phyloP scores from a whole-genome alignment of 2,113 vertebrate species.

The Colius striatus region DNA sequence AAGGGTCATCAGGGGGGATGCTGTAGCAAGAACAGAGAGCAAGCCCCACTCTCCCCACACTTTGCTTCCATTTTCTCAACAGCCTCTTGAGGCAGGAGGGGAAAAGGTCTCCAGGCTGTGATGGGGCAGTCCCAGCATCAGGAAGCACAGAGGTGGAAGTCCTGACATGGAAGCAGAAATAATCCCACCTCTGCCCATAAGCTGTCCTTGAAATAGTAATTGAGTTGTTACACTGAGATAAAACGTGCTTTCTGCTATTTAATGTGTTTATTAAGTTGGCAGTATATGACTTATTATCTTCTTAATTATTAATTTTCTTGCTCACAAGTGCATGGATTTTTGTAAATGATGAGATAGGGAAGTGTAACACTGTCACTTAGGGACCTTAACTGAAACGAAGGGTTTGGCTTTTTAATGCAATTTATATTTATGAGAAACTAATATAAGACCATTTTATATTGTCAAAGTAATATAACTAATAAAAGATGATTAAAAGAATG shows the following conservation, averaged over 20 bases:
- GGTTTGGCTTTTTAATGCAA: slow-evolving; percentile 35
- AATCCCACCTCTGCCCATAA: neutral
- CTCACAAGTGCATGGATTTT: neutral
- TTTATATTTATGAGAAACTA: slow-evolving; percentile 66
- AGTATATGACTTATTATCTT: slow-evolving; percentile 1
- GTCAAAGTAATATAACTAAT: slow-evolving; percentile 12
- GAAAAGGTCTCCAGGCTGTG: neutral
- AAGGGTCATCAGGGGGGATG: neutral
- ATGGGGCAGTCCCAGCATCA: accelerated
- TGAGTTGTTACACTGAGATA: neutral
- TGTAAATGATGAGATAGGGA: neutral
- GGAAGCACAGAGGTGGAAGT: neutral
- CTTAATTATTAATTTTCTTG: slow-evolving; percentile 54
- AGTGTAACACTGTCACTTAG: neutral
- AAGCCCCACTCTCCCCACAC: neutral
- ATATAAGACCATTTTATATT: slow-evolving; percentile 23
- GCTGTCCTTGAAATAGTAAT: neutral
- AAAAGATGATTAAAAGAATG: neutral
- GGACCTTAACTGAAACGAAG: neutral
- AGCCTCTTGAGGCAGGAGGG: neutral
- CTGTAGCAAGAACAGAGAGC: neutral
- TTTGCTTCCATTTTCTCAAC: neutral
- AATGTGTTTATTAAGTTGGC: slow-evolving; percentile 47
- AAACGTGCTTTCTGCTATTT: slow-evolving; percentile 1
- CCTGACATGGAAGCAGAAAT: neutral